phyloP scores from a whole-genome alignment of 2,888 invertebrate species.

The Xylota sylvarum region DNA sequence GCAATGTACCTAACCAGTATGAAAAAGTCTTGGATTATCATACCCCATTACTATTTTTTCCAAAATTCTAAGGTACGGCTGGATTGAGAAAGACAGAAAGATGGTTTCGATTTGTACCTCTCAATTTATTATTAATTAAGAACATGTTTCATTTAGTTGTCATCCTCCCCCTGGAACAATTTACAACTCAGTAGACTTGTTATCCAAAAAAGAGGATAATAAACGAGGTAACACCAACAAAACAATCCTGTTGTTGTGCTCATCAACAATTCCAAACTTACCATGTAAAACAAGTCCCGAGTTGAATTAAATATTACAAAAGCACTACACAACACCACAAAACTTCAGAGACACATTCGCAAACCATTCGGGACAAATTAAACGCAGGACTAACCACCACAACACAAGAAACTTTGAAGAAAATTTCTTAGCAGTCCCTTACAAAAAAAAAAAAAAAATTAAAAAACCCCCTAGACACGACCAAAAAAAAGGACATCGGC shows the following conservation, averaged over 20 bases:
- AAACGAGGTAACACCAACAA: slow-evolving; percentile 14
- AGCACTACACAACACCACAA: neutral
- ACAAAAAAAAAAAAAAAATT: neutral
- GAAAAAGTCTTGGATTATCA: too few species aligned
- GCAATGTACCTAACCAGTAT: too few species aligned
- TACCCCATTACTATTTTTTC: too few species aligned
- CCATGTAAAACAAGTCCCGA: neutral
- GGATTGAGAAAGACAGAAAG: too few species aligned
- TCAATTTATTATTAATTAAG: slow-evolving; percentile 24
- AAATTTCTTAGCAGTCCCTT: neutral
- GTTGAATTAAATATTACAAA: slow-evolving; percentile 5
- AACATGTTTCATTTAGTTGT: neutral
- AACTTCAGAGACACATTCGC: slow-evolving; percentile 14
- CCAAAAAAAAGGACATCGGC: slow-evolving; percentile 13
- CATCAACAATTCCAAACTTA: neutral
- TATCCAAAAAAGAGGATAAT: slow-evolving; percentile 12
- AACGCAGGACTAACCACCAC: slow-evolving; percentile 10
- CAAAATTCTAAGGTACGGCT: too few species aligned
- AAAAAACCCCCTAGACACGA: slow-evolving; percentile 1
- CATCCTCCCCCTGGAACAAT: slow-evolving; percentile 17
- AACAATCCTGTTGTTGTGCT: neutral
- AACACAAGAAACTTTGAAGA: neutral
- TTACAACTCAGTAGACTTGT: slow-evolving; percentile 13
- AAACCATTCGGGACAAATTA: slow-evolving; percentile 39
- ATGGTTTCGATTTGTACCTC: too few species aligned